A percentile compares a stretch with the other conserved stretches of the same genome.
Evolutionary conservation across 1,140 invertebrate species (phyloP).

Genomic region (silkworm (Bombyx mori)): DNA sequence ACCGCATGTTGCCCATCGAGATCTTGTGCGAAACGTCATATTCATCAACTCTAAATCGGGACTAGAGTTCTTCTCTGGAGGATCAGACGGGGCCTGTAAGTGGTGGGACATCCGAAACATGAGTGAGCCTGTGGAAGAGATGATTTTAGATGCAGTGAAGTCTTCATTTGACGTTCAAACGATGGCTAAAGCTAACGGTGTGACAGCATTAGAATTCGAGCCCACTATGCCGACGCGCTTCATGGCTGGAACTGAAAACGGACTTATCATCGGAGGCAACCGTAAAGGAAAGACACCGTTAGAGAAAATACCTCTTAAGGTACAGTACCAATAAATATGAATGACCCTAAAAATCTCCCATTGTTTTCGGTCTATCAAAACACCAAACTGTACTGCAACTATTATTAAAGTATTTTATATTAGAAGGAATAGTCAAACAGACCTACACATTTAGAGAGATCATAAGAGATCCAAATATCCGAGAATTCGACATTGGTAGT

Average conservation of each 20-base stretch:
- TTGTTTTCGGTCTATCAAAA: too few relatives aligned
- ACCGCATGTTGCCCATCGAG: conserved; percentile 81
- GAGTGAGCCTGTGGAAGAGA: conserved; percentile 81
- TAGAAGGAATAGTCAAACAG: too few relatives aligned
- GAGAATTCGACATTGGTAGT: background rate
- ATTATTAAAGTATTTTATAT: too few relatives aligned
- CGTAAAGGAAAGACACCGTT: conserved; percentile 83
- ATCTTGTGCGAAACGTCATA: conserved; percentile 81
- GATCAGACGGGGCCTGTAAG: conserved; percentile 88
- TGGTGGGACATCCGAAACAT: conserved; percentile 92
- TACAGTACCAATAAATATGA: conserved; percentile 16
- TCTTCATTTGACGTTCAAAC: conserved; percentile 76
- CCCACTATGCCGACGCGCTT: conserved; percentile 89
- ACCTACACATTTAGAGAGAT: too few relatives aligned
- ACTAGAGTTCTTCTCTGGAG: conserved; percentile 89
- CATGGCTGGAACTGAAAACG: conserved; percentile 83
- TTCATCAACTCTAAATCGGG: conserved; percentile 89
- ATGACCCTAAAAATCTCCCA: background rate
- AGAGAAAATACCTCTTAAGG: conserved; percentile 81
- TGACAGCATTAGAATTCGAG: conserved; percentile 89
- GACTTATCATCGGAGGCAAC: conserved; percentile 84
- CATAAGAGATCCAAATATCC: too few relatives aligned
- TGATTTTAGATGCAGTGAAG: conserved; percentile 85
- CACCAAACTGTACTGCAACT: too few relatives aligned
- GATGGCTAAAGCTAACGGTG: conserved; percentile 79